Evolutionary conservation across 2,888 invertebrate genomes (phyloP).

Genomic region (Pyrgus malvae): DNA sequence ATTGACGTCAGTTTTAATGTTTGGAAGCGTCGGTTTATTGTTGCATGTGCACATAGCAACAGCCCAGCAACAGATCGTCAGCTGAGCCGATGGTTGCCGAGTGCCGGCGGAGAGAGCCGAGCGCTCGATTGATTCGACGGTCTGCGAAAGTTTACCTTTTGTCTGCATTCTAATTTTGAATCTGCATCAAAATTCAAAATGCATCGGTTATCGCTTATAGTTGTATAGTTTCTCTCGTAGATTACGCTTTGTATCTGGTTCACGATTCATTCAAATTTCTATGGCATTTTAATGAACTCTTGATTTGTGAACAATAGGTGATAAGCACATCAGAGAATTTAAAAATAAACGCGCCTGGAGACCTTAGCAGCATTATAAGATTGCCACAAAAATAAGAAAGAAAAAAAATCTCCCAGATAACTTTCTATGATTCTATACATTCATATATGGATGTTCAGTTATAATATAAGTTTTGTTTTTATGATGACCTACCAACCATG

Average conservation of each 20-base stretch:
- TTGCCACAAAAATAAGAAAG: too few relatives aligned
- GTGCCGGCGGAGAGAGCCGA: slow-evolving; percentile 46
- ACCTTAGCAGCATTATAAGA: too few relatives aligned
- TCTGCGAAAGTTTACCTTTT: slow-evolving; percentile 26
- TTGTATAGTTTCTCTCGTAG: slow-evolving; percentile 7
- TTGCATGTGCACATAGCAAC: slow-evolving; percentile 72
- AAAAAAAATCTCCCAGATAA: too few relatives aligned
- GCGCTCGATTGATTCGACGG: slow-evolving; percentile 52
- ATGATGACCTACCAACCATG: too few relatives aligned
- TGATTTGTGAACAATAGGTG: not conserved
- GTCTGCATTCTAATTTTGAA: slow-evolving; percentile 25
- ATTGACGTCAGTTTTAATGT: slow-evolving; percentile 5
- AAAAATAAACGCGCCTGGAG: too few relatives aligned
- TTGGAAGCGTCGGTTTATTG: slow-evolving; percentile 49
- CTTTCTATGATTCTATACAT: too few relatives aligned
- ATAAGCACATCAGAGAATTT: not conserved
- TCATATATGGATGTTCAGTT: too few relatives aligned
- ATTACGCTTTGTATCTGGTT: slow-evolving; percentile 10
- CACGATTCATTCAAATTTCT: slow-evolving; percentile 8
- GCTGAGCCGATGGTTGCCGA: slow-evolving; percentile 52
- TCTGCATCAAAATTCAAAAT: slow-evolving; percentile 26
- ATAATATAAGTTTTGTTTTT: too few relatives aligned
- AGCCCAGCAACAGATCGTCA: slow-evolving; percentile 73
- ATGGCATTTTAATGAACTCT: not conserved
- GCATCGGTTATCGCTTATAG: slow-evolving; percentile 22